Conservation (phyloP, 2,888 invertebrate genomes). For the Trichacis sp. region DNA sequence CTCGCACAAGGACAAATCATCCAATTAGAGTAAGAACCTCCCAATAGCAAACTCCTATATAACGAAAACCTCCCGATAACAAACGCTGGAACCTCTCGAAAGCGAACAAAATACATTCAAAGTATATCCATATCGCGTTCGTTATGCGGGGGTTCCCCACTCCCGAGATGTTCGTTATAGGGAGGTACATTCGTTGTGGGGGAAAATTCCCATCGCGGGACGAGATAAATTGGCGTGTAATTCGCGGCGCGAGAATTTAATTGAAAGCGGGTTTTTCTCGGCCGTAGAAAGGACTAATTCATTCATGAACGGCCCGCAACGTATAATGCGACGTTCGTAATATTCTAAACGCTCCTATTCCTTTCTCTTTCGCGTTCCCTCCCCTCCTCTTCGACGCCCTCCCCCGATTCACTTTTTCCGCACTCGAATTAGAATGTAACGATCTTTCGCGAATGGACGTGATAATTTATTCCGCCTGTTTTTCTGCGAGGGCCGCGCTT, state of each 20-base stretch:
- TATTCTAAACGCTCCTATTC: not conserved
- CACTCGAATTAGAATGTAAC: conserved; percentile 15
- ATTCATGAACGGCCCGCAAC: not conserved
- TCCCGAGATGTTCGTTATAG: no score
- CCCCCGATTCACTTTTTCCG: conserved; percentile 1
- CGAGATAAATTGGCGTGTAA: conserved; percentile 7
- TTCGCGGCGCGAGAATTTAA: conserved; percentile 5
- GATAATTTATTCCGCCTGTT: conserved; percentile 21
- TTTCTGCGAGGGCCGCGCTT: conserved; percentile 25
- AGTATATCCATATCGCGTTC: no score
- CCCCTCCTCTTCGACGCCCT: no score
- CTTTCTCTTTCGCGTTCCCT: no score
- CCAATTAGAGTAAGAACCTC: no score
- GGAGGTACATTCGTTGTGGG: not conserved
- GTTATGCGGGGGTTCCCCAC: no score
- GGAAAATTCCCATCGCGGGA: not conserved
- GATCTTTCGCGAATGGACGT: conserved; percentile 11
- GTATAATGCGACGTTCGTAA: not conserved
- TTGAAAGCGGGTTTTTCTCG: conserved; percentile 10
- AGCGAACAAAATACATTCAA: no score
- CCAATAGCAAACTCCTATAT: no score
- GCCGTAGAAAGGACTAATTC: not conserved
- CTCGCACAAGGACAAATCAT: conserved; percentile 13
- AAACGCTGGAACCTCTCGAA: no score
- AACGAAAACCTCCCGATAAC: no score